A percentile compares a stretch with the other conserved stretches of the same genome.
Evolutionary conservation across 2,888 invertebrate genomes (phyloP).

Genomic region (Drosophila differens): DNA sequence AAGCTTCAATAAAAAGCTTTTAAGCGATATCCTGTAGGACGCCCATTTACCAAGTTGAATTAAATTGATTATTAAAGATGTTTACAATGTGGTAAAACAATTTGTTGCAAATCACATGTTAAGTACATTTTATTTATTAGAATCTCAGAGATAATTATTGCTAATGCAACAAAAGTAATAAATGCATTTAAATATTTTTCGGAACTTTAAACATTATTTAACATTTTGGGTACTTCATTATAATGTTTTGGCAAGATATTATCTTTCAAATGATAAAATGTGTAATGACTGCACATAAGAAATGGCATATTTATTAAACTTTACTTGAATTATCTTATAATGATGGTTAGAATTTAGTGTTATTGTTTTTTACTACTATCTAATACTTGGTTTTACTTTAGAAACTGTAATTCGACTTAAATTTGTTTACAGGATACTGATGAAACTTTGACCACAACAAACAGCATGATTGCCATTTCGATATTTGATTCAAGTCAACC

Average conservation of each 20-base stretch:
- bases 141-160: background rate
- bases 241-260: background rate
- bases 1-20: background rate
- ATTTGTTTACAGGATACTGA: conserved; percentile 1
- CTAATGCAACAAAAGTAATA: background rate
- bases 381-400: background rate
- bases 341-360: background rate
- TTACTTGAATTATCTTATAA: background rate
- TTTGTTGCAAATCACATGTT: background rate
- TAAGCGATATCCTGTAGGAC: background rate
- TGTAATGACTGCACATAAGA: background rate
- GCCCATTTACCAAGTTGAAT: background rate
- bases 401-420: background rate
- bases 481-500: conserved; percentile 65
- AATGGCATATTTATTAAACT: background rate
- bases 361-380: background rate
- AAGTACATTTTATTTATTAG: background rate
- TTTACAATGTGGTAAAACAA: background rate
- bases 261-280: background rate
- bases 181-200: background rate
- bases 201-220: background rate
- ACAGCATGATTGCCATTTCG: conserved; percentile 51
- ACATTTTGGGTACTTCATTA: background rate
- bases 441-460: conserved; percentile 38
- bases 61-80: background rate